A percentile compares a stretch with the other conserved stretches of the same genome.
Conservation (phyloP, 2,113 vertebrate genomes). For the Azemiops feae region DNA sequence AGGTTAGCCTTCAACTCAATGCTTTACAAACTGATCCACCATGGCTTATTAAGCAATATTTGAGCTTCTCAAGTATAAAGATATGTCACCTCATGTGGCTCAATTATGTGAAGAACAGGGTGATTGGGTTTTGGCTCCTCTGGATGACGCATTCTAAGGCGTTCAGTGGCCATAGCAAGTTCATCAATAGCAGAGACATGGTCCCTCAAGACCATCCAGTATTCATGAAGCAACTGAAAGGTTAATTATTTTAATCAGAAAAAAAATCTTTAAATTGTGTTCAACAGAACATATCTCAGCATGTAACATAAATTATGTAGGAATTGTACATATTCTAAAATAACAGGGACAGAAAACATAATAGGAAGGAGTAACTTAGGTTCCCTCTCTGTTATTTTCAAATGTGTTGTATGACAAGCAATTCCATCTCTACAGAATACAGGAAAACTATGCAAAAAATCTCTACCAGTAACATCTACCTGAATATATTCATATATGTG, state of each 20-base stretch:
- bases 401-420: background rate
- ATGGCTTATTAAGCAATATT: background rate
- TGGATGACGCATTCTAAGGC: conserved; percentile 87
- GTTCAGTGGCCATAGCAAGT: conserved; percentile 94
- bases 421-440: background rate
- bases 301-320: background rate
- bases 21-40: background rate
- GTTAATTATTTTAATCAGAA: conserved; percentile 14
- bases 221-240: conserved; percentile 89
- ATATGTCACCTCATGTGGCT: conserved; percentile 85
- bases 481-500: background rate
- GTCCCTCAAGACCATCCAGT: conserved; percentile 96
- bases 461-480: background rate
- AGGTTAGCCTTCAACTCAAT: background rate
- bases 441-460: background rate
- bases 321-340: background rate
- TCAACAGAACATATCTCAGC: background rate
- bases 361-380: background rate
- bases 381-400: background rate
- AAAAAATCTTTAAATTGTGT: background rate
- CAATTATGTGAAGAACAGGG: conserved; percentile 91
- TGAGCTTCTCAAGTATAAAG: background rate
- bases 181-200: conserved; percentile 97
- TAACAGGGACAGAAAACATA: conserved; percentile 9
- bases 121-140: conserved; percentile 90